Evolutionary conservation across 2,888 invertebrate species (phyloP).

Genomic region (Erannis defoliaria): DNA sequence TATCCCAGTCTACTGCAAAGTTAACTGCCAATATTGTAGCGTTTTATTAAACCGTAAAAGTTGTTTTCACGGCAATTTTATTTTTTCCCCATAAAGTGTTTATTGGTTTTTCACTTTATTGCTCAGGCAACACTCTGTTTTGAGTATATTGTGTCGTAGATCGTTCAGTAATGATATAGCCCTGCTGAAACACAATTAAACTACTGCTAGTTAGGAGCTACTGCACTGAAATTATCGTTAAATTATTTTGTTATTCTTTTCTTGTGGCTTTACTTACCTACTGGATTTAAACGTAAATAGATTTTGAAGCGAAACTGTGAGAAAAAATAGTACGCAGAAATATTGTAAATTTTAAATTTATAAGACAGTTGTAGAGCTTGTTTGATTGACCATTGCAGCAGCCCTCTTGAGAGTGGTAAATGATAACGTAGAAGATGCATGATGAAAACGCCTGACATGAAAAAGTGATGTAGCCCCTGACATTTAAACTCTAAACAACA

Average conservation of each 20-base stretch:
- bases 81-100: slow-evolving; percentile 75
- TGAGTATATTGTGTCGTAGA: slow-evolving; percentile 25
- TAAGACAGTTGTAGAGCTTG: too few relatives aligned
- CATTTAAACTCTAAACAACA: too few relatives aligned
- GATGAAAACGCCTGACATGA: too few relatives aligned
- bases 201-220: too few relatives aligned
- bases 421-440: too few relatives aligned
- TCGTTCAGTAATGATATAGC: slow-evolving; percentile 11
- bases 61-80: slow-evolving; percentile 63
- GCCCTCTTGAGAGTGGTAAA: too few relatives aligned
- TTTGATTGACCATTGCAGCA: too few relatives aligned
- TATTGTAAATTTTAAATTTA: too few relatives aligned
- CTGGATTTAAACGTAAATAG: too few relatives aligned
- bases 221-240: background rate
- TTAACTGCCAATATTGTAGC: slow-evolving; percentile 42
- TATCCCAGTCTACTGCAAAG: slow-evolving; percentile 27
- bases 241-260: background rate
- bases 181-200: slow-evolving; percentile 1
- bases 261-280: background rate
- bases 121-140: slow-evolving; percentile 56
- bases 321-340: too few relatives aligned
- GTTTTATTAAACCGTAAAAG: slow-evolving; percentile 48
- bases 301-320: too few relatives aligned
- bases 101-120: slow-evolving; percentile 68
- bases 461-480: too few relatives aligned